Percentiles rank a stretch among this genome's conserved stretches.
phyloP scores from a whole-genome alignment of 53 echinoderm and acorn worm species.

The Hippasteria phrygiana region DNA sequence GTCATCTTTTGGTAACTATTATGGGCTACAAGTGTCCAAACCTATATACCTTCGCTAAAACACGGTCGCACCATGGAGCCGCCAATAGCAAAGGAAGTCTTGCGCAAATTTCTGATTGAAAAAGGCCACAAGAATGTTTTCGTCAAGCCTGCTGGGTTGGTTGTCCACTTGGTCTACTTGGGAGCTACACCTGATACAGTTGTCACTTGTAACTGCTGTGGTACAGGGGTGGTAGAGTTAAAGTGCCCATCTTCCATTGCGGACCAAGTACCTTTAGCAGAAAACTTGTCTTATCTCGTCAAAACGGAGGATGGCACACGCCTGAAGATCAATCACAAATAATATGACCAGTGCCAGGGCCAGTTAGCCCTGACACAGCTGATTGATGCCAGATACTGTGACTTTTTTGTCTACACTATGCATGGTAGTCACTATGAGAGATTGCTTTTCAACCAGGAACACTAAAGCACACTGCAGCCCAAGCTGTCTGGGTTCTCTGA shows the following conservation, averaged over 20 bases:
- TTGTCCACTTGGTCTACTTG: constrained; percentile 25
- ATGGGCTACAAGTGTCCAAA: too few species aligned
- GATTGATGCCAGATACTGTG: constrained; percentile 38
- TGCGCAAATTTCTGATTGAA: neutral
- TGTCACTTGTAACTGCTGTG: constrained; percentile 57
- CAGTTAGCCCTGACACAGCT: constrained; percentile 45
- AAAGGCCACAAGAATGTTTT: constrained; percentile 31
- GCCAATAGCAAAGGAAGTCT: constrained; percentile 13
- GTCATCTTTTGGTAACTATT: too few species aligned
- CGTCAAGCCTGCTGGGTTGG: constrained; percentile 42
- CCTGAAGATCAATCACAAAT: constrained; percentile 43
- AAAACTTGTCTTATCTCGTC: constrained; percentile 16
- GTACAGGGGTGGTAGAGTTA: constrained; percentile 43
- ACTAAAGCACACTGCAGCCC: neutral
- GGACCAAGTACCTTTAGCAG: constrained; percentile 7
- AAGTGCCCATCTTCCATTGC: constrained; percentile 48
- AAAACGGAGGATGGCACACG: neutral
- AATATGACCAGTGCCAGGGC: constrained; percentile 44
- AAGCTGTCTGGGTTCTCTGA: constrained; percentile 2
- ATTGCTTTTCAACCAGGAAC: constrained; percentile 28
- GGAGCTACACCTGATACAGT: constrained; percentile 50
- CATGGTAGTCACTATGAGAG: constrained; percentile 27
- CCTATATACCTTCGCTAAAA: neutral
- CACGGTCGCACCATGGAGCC: constrained; percentile 18
- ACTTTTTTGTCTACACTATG: constrained; percentile 58